These are phyloP conservation scores for Holacanthella duospinosa DNA, from an alignment of 2,888 invertebrate species.

Conservation along the genomic window DNA sequence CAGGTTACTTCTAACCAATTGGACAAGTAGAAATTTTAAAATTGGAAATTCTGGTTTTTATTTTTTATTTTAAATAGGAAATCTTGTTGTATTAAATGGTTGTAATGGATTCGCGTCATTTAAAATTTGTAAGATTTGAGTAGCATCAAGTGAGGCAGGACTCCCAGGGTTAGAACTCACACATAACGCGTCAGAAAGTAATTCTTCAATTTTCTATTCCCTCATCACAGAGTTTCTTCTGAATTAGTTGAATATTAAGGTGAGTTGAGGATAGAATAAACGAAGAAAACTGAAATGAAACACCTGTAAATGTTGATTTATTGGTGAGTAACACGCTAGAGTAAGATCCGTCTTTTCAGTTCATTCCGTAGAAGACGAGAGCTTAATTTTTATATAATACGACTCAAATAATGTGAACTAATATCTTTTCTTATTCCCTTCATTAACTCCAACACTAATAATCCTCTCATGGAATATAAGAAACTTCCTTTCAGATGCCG, in stretches of 20 bases:
- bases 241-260: slow-evolving; percentile 8
- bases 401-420: neutral
- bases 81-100: no score
- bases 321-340: slow-evolving; percentile 32
- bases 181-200: slow-evolving; percentile 2
- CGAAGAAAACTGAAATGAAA: slow-evolving; percentile 16
- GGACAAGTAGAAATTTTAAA: no score
- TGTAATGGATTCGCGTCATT: no score
- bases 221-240: neutral
- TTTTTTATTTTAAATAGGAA: no score
- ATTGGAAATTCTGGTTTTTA: no score
- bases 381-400: neutral
- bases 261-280: slow-evolving; percentile 3
- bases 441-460: neutral
- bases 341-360: neutral
- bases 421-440: slow-evolving; percentile 3
- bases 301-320: slow-evolving; percentile 37
- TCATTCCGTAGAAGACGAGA: neutral
- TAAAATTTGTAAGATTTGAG: no score
- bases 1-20: no score
- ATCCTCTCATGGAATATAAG: neutral
- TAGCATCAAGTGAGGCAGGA: no score
- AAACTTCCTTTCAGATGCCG: neutral
- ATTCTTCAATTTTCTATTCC: neutral
- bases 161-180: slow-evolving; percentile 2